These are phyloP conservation scores for Meteorus colon DNA, from an alignment of 2,888 invertebrate genomes.

Conservation along the genomic window DNA sequence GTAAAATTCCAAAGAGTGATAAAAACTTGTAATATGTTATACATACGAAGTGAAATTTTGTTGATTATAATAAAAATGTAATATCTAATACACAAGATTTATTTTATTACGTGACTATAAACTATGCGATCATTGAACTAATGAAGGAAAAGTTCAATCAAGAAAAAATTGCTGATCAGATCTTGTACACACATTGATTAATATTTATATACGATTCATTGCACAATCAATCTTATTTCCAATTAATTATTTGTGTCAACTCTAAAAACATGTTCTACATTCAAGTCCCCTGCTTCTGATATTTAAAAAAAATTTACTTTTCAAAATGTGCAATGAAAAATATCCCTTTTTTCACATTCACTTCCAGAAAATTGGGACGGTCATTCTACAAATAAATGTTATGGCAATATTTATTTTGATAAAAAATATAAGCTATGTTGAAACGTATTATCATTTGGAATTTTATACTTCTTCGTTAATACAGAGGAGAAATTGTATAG, in stretches of 20 bases:
- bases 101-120: not conserved
- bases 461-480: not conserved
- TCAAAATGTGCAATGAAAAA: not conserved
- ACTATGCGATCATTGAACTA: not conserved
- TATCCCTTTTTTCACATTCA: not conserved
- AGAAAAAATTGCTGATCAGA: not conserved
- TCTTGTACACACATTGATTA: not conserved
- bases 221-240: not conserved
- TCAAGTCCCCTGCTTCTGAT: not conserved
- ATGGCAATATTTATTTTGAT: not conserved
- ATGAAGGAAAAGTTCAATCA: not conserved
- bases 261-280: not conserved
- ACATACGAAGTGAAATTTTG: not conserved
- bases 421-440: too few species aligned
- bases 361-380: not conserved
- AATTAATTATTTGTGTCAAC: not conserved
- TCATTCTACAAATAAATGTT: not conserved
- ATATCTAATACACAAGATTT: not conserved
- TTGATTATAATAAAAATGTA: not conserved
- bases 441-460: too few species aligned
- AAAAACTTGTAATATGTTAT: not conserved
- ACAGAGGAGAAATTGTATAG: slow-evolving; percentile 44
- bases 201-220: not conserved
- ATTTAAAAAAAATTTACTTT: too few species aligned
- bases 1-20: too few species aligned